Percentiles rank a stretch among this genome's conserved stretches.
Conservation (phyloP, 35 echinoderm and acorn worm genomes). For the Holothuria glaberrima region DNA sequence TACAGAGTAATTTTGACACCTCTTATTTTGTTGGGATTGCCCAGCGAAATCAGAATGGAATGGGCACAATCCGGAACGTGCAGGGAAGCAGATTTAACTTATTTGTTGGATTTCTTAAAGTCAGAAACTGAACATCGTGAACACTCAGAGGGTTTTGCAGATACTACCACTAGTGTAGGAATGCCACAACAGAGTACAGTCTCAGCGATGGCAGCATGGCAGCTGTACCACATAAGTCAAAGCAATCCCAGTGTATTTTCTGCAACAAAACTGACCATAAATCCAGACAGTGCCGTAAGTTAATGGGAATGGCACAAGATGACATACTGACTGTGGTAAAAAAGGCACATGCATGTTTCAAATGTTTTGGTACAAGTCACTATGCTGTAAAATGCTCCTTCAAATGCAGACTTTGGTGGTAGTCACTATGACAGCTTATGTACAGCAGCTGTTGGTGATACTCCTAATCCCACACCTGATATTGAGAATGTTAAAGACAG, state of each 20-base stretch:
- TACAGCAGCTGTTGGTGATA: not conserved
- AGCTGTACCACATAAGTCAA: not conserved
- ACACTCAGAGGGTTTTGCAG: slow-evolving; percentile 30
- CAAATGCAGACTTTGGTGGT: slow-evolving; percentile 46
- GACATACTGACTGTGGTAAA: slow-evolving; percentile 10
- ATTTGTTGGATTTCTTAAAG: slow-evolving; percentile 39
- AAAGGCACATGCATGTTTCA: slow-evolving; percentile 37
- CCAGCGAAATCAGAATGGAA: not conserved
- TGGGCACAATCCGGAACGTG: slow-evolving; percentile 31
- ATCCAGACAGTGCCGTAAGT: slow-evolving; percentile 2
- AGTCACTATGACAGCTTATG: slow-evolving; percentile 46
- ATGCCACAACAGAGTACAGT: not conserved
- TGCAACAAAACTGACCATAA: slow-evolving; percentile 17
- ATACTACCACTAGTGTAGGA: not conserved
- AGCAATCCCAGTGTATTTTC: slow-evolving; percentile 19
- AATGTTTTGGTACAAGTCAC: slow-evolving; percentile 42
- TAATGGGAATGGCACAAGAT: slow-evolving; percentile 5
- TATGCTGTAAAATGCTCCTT: slow-evolving; percentile 40
- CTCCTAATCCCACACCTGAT: not conserved
- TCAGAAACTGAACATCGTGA: slow-evolving; percentile 20
- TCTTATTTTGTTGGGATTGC: slow-evolving; percentile 24
- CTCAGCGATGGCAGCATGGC: not conserved
- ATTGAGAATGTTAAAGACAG: too few species aligned
- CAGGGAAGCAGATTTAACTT: slow-evolving; percentile 13
- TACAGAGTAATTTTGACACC: slow-evolving; percentile 45